A percentile compares a stretch with the other conserved stretches of the same genome.
Evolutionary conservation across 2,888 invertebrate genomes (phyloP).

Genomic region (Dicyrtomina minuta): DNA sequence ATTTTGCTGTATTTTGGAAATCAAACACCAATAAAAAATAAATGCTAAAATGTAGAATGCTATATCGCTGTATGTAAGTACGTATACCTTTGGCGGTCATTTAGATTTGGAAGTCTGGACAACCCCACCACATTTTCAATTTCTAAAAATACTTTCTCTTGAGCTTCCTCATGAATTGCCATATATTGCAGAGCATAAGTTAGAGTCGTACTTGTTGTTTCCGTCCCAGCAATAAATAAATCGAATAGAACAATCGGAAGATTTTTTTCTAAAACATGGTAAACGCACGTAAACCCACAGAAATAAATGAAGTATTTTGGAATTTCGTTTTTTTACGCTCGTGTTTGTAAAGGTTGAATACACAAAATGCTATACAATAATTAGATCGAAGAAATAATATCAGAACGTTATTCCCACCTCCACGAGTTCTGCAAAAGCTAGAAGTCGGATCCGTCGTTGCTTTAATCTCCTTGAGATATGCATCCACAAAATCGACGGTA

Average conservation of each 20-base stretch:
- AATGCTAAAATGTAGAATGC: no score
- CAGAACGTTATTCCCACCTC: no score
- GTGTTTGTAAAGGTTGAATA: no score
- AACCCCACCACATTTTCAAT: slow-evolving; percentile 38
- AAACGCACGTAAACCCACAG: no score
- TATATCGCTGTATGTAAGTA: no score
- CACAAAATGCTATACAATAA: no score
- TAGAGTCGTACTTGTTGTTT: slow-evolving; percentile 41
- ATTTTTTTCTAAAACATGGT: slow-evolving; percentile 39
- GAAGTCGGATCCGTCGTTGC: slow-evolving; percentile 35
- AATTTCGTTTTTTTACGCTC: no score
- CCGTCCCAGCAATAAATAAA: slow-evolving; percentile 43
- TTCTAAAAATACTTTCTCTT: slow-evolving; percentile 38
- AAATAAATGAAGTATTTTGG: no score
- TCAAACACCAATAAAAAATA: no score
- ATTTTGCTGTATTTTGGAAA: no score
- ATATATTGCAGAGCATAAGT: slow-evolving; percentile 38
- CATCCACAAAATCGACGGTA: slow-evolving; percentile 40
- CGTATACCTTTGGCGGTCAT: slow-evolving; percentile 37
- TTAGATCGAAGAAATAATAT: no score
- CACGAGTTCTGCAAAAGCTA: slow-evolving; percentile 37
- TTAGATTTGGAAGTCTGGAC: slow-evolving; percentile 31
- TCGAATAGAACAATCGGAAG: slow-evolving; percentile 33
- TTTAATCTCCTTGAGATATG: slow-evolving; percentile 39
- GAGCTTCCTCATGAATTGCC: slow-evolving; percentile 25